Percentiles rank a stretch among this genome's conserved stretches.
Conservation (phyloP, 2,113 vertebrate genomes). For the Chloebia gouldiae region DNA sequence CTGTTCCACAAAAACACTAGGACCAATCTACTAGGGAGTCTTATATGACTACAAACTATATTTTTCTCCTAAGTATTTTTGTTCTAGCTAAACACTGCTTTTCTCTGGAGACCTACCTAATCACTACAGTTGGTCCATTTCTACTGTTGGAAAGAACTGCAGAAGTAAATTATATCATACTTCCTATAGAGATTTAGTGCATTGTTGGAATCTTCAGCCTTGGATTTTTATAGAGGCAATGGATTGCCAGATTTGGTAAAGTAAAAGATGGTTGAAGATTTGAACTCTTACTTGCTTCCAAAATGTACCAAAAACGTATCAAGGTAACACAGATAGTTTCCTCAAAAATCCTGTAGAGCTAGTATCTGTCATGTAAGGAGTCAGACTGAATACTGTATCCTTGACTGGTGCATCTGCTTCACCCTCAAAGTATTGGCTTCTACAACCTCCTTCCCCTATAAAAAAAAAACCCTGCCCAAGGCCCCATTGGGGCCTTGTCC, state of each 20-base stretch:
- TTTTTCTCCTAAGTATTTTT: background rate
- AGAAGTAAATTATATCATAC: background rate
- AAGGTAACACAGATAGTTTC: background rate
- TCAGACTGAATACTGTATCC: background rate
- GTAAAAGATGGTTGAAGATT: background rate
- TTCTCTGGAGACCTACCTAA: background rate
- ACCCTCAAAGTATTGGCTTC: background rate
- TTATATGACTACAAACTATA: background rate
- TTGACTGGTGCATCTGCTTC: background rate
- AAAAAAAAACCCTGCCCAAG: conserved; percentile 67
- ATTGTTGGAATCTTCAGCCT: background rate
- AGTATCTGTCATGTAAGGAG: background rate
- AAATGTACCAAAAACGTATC: background rate
- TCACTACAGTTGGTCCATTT: background rate
- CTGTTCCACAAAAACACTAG: background rate
- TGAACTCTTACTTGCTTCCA: background rate
- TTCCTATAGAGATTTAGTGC: background rate
- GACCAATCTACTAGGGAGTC: background rate
- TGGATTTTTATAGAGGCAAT: background rate
- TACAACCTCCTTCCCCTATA: background rate
- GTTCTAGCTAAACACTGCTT: background rate
- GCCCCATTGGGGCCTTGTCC: conserved; percentile 79
- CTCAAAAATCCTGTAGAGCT: background rate
- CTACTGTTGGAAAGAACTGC: background rate
- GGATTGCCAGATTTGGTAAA: background rate